Evolutionary conservation across 2,113 vertebrate species (phyloP), one percentile per base, ranked within the genome.

Genomic region (Trichomycterus rosablanca): DNA sequence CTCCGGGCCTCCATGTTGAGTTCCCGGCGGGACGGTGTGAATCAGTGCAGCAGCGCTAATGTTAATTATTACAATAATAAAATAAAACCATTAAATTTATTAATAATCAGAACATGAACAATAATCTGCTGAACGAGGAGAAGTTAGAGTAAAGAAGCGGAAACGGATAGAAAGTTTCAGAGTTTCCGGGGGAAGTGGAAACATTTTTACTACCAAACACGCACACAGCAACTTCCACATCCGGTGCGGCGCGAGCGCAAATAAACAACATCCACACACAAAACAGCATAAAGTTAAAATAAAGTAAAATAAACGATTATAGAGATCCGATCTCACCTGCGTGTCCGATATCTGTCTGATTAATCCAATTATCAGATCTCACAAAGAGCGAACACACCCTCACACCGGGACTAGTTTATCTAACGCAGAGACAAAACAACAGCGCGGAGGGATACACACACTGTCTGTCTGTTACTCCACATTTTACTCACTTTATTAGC

Each of bases 141-240:
- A 1, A 34, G 1, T 4, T 7, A 12, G 18, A 43, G 23, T 81
- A 79, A 76, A 76, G 77, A 74, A 91, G 88, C 89, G 89, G 89
- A 91, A 90, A 88, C 86, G 85, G 82, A 7, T 84, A 79, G 84
- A 81, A 82, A 81, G 82, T 80, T 81, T 80, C 80, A 80, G 84
- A 87, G 26, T 59, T 91, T 91, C 89, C 89, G 89, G 88, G 86
- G 89, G 89, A 89, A 90, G 89, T 89, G 87, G 88, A 88, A 89
- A 88, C 85, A 89, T 87, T 86, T 88, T 88, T 85, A 87, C 85
- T 84, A 86, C 80, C 83, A 85, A 85, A 87, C 44, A 86, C 86
- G 83, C 34, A n/a, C 37, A 44, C 49, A 87, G 84, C 87, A 83
- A 90, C 87, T 91, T 91, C 89, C 89, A 91, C 89, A 91, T 91